phyloP scores from a whole-genome alignment of 2,888 invertebrate genomes.

The Venustoraphidia nigricollis region DNA sequence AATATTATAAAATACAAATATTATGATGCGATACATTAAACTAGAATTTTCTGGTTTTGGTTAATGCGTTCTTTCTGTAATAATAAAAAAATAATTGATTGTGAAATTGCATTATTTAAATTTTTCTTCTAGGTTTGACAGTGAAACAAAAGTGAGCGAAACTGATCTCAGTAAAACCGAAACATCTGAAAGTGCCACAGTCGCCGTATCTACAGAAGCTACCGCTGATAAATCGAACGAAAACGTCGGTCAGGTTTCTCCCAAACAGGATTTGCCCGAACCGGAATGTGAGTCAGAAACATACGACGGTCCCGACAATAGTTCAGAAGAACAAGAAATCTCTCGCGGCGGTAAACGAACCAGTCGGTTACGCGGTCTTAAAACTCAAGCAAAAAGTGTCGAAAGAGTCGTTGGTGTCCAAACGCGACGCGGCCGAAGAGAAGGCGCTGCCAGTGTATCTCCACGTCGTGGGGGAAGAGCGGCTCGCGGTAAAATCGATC shows the following conservation, averaged over 20 bases:
- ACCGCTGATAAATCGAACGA: background rate
- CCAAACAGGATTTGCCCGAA: too few species aligned
- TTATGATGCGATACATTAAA: too few species aligned
- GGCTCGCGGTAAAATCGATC: conserved; percentile 22
- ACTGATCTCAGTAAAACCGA: conserved; percentile 9
- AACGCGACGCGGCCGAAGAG: conserved; percentile 34
- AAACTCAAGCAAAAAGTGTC: conserved; percentile 22
- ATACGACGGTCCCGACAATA: conserved; percentile 24
- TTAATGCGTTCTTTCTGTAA: too few species aligned
- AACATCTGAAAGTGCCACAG: conserved; percentile 8
- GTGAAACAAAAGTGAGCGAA: conserved; percentile 8
- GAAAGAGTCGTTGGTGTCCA: conserved; percentile 29
- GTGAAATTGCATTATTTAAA: too few species aligned
- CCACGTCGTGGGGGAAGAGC: conserved; percentile 15
- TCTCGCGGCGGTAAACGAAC: conserved; percentile 16
- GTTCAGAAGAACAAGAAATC: conserved; percentile 16
- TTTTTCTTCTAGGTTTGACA: conserved; percentile 6
- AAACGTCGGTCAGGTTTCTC: too few species aligned
- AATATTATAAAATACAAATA: background rate
- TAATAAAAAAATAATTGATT: too few species aligned
- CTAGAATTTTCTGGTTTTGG: too few species aligned
- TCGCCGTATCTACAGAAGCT: conserved; percentile 5
- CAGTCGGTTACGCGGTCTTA: conserved; percentile 24
- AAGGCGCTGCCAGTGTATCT: conserved; percentile 13
- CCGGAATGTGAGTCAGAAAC: conserved; percentile 17